Percentiles rank a stretch among this genome's conserved stretches.
phyloP scores from a whole-genome alignment of 2,113 vertebrate genomes.

The Poeciliopsis occidentalis region DNA sequence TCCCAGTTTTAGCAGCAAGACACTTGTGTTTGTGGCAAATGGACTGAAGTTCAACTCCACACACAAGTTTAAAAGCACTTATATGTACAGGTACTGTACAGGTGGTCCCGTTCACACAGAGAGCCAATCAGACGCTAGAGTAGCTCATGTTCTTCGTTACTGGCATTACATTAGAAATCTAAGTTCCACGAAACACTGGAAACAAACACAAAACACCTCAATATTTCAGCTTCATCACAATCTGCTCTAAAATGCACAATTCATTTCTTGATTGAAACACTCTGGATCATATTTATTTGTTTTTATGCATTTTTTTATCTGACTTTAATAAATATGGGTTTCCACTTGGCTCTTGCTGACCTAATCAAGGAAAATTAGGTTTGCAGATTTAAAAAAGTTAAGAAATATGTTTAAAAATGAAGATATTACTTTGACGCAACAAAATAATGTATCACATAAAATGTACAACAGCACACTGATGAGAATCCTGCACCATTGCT shows the following conservation, averaged over 20 bases:
- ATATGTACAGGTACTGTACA: constrained; percentile 68
- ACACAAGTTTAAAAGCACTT: constrained; percentile 85
- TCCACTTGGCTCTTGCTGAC: background rate
- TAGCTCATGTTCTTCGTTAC: background rate
- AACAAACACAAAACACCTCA: background rate
- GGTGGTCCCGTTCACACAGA: background rate
- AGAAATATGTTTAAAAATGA: constrained; percentile 72
- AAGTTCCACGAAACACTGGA: background rate
- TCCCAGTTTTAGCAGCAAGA: constrained; percentile 83
- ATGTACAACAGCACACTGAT: constrained; percentile 30
- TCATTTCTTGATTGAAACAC: too few relatives aligned
- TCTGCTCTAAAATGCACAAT: background rate
- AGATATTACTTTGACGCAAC: constrained; percentile 66
- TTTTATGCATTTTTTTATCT: background rate
- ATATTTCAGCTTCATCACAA: background rate
- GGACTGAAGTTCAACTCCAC: constrained; percentile 73
- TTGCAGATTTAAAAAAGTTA: too few relatives aligned
- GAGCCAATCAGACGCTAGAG: background rate
- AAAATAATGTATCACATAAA: constrained; percentile 37
- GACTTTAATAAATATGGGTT: background rate
- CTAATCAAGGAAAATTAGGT: background rate
- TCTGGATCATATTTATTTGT: background rate
- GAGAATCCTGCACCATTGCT: constrained; percentile 43
- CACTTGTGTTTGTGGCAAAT: constrained; percentile 29
- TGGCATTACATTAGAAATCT: constrained; percentile 1